A percentile compares a stretch with the other conserved stretches of the same genome.
These are phyloP conservation scores for Eurois occulta DNA, from an alignment of 2,888 invertebrate species.

Conservation along the genomic window DNA sequence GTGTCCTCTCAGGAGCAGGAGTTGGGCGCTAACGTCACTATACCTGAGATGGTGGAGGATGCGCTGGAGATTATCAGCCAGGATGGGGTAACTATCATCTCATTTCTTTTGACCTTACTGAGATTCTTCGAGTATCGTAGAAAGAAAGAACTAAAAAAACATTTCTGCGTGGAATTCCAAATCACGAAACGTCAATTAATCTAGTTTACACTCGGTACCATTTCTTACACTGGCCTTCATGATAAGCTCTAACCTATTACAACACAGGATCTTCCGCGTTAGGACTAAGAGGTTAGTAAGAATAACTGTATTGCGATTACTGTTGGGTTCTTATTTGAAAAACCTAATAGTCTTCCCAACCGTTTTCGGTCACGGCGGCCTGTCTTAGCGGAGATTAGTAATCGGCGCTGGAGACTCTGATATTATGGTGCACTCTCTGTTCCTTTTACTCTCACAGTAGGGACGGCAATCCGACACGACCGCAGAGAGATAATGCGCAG, in stretches of 20 bases:
- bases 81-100: constrained; percentile 77
- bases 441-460: no score
- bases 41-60: constrained; percentile 83
- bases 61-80: constrained; percentile 85
- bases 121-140: neutral
- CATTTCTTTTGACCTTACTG: neutral
- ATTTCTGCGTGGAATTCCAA: neutral
- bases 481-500: no score
- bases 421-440: no score
- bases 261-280: no score
- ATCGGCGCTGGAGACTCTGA: no score
- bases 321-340: no score
- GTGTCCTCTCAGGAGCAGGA: constrained; percentile 67
- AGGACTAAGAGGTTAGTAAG: no score
- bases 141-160: neutral
- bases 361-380: no score
- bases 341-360: no score
- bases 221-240: neutral
- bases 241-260: neutral
- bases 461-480: no score
- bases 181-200: neutral
- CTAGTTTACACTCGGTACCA: neutral
- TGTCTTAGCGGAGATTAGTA: no score
- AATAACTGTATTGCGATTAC: no score
- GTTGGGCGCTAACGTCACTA: constrained; percentile 68